Evolutionary conservation across 2,888 invertebrate species (phyloP), one percentile per base, ranked within the genome.

Genomic region (Spilarctia lutea): DNA sequence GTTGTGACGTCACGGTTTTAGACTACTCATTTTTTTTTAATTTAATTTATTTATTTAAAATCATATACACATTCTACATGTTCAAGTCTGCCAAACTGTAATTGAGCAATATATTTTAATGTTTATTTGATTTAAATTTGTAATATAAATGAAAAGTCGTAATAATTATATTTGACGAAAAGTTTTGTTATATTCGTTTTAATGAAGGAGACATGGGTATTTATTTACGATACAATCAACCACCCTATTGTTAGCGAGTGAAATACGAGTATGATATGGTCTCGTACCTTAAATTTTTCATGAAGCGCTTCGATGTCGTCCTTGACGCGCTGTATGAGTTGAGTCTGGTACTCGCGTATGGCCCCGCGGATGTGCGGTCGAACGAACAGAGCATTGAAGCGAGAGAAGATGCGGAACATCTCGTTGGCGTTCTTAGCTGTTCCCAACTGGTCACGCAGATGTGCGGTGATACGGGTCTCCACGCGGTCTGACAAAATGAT

Each of bases 341-440:
- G 99, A 0, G 99, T 99, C 95, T 99, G 99, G 94, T 99, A 99
- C 94, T 99, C 99, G 67, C 99, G 97, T 84, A 99, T 99, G 39
- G 99, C 99, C 68, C 99, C 99, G 73, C 99, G 97, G 90, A 99
- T 99, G 94, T 99, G 99, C 3, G 99, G 99, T 16, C 99, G 97
- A 18, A 99, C 99, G 95, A 99, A 99, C 71, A 99, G 96, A 0
- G 99, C 99, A 94, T 99, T 99, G 96, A 99, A 99, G 30, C 99
- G 97, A 0, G 99, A 99, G 96, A 98, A 98, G 87, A 99, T 99
- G 75, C 99, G 97, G 96, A 99, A 99, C 99, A 99, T 99, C 93
- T 99, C 99, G 91, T 99, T 99, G 33, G 99, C 99, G 95, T 99
- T 99, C 95, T 99, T 99, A 0, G 99, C 99, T 0, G 99, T 99